phyloP scores from a whole-genome alignment of 2,113 vertebrate species.

The Cynoglossus semilaevis region DNA sequence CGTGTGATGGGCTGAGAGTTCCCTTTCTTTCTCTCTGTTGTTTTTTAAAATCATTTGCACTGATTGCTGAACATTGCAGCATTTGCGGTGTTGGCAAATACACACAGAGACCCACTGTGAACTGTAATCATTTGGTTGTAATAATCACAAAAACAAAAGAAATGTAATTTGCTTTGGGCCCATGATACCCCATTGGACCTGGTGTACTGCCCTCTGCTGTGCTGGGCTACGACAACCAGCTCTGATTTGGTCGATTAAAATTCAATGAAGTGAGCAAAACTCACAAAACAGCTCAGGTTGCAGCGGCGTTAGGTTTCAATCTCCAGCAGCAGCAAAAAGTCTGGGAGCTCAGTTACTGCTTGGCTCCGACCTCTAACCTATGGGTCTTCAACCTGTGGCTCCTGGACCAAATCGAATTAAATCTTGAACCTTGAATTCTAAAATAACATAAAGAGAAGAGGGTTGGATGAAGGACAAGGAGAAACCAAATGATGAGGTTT shows the following conservation, averaged over 20 bases:
- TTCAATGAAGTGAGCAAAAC: too few relatives aligned
- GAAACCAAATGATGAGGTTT: too few relatives aligned
- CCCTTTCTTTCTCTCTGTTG: conserved; percentile 1
- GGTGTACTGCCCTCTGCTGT: background rate
- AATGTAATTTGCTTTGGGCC: background rate
- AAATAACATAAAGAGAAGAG: too few relatives aligned
- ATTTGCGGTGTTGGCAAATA: conserved; percentile 16
- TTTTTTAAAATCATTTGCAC: conserved; percentile 14
- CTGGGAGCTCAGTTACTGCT: too few relatives aligned
- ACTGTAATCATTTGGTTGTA: conserved; percentile 8
- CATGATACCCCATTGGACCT: background rate
- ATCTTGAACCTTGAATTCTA: too few relatives aligned
- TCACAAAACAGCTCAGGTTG: too few relatives aligned
- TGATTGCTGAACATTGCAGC: conserved; percentile 1
- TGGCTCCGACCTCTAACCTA: too few relatives aligned
- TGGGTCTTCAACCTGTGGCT: too few relatives aligned
- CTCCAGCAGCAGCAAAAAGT: too few relatives aligned
- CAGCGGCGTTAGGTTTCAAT: too few relatives aligned
- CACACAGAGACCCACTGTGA: background rate
- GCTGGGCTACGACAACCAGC: background rate
- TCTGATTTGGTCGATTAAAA: background rate
- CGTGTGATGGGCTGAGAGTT: conserved; percentile 16
- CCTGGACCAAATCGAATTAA: too few relatives aligned
- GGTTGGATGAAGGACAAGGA: too few relatives aligned
- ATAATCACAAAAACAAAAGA: conserved; percentile 14